These are phyloP conservation scores for Channallabes apus DNA, from an alignment of 2,797 vertebrate genomes.

Conservation along the genomic window DNA sequence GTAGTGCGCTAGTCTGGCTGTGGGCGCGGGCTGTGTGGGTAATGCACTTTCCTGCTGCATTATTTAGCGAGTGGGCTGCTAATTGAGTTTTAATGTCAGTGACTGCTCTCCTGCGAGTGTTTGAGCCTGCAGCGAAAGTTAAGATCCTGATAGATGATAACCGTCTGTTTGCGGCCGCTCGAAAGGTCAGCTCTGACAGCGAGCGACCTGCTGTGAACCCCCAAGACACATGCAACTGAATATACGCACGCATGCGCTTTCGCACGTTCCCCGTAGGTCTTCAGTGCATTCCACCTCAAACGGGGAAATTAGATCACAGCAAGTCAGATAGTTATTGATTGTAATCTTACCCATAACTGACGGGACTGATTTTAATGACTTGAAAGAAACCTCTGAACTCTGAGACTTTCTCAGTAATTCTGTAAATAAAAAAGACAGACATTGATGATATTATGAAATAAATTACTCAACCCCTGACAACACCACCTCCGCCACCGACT, in stretches of 20 bases:
- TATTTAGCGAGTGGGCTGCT: constrained; percentile 76
- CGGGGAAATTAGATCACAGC: constrained; percentile 1
- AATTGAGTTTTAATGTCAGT: constrained; percentile 83
- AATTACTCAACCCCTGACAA: background rate
- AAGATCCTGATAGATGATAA: constrained; percentile 77
- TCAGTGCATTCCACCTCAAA: background rate
- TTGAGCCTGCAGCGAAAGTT: constrained; percentile 70
- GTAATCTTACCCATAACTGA: constrained; percentile 8
- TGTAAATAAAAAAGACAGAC: background rate
- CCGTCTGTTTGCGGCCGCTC: constrained; percentile 63
- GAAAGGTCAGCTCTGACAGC: constrained; percentile 70
- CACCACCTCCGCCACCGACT: too few species aligned
- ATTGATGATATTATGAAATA: background rate
- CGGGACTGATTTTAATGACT: background rate
- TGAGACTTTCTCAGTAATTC: background rate
- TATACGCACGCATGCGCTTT: constrained; percentile 13
- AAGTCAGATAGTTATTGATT: background rate
- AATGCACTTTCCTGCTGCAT: constrained; percentile 78
- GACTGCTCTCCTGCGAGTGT: constrained; percentile 70
- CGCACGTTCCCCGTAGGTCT: background rate
- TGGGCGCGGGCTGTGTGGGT: constrained; percentile 66
- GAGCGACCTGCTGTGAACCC: constrained; percentile 59
- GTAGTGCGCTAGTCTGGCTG: constrained; percentile 62
- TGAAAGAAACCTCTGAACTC: background rate
- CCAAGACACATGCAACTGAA: constrained; percentile 30